Base-by-base conservation (phyloP, 2,113 vertebrate genomes). In the Scatophagus argus region DNA sequence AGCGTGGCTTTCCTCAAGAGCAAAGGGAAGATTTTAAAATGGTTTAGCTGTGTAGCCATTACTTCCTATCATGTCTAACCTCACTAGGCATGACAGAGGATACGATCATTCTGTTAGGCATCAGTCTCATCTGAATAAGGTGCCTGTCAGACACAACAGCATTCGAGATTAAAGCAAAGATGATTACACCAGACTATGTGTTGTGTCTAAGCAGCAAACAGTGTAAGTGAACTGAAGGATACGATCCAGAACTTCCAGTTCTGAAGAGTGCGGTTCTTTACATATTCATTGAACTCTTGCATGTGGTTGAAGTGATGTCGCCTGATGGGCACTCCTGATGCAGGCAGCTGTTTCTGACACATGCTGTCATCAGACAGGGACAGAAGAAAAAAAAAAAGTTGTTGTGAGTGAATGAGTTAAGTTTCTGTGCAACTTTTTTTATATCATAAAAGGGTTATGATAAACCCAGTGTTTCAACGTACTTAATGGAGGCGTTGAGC, bases 201-300 rank as follows among this genome's bases (percentile, higher is more conserved):
- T 21, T 16, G 44, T 34, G 31, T 51, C 12, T 55, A 10, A 52
- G 39, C 31, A 59, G 13, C 13, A 52, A 11, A 17, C 8, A 17
- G 21, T 11, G 29, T 46, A 3, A 21, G 6, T 38, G 32, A 58
- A 31, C 16, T 25, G 19, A 94, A 98, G 95, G 98, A 99, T 99
- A 99, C 98, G 54, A 99, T 96, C 98, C 98, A 99, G 93, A 99
- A 99, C 93, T 97, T 99, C 98, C 98, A 99, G 91, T 99, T 97
- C 89, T 98, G 96, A 62, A 97, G 93, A 16, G 96, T 97, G 82
- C 97, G 94, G 86, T 54, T 97, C 77, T 93, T 96, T 61, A 99
- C 96, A 0, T 99, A 99, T 7, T 98, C 97, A 4, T 97, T 95
- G 80, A 98, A 99, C 94, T 83, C 95, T 72, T 86, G 94, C 96